Base-by-base conservation (phyloP, 2,888 invertebrate species). In the Agrotis segetum region DNA sequence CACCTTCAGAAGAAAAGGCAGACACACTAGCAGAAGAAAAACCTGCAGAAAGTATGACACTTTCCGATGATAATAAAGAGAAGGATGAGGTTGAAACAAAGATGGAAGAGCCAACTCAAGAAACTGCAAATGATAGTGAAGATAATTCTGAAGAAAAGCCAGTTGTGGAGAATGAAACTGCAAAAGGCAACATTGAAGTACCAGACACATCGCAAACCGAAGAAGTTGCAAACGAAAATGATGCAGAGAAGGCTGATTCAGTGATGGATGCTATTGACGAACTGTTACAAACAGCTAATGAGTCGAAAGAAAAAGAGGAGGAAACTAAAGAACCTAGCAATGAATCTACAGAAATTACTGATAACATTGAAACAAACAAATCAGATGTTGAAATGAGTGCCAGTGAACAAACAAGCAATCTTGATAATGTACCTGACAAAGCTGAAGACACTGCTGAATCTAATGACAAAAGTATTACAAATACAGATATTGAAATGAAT, bases 181-280 rank as follows among this genome's bases (percentile, higher is more conserved):
- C 47, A 59, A 61, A 62, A 6, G 24, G 44, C 53, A 65, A 67
- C n/a, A 47, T 70, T 59, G 60, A 81, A 58, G 73, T 74, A 24
- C 52, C 77, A 56, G 78, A 85, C 59, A 71, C 64, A 0, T 72
- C 79, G 21, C 71, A 83, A 63, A 49, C 65, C 49, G 60, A 69
- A 19, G 24, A 62, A 50, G 49, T 34, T 58, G 63, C 34, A 1
- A 62, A 67, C 24, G 70, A 73, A 62, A 82, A 72, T 49, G 14
- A 24, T 1, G 68, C 74, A 46, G 77, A 76, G 52, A 84, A 81
- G 50, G 64, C 77, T 16, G 81, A 82, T 72, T 74, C 75, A 21
- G 81, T 77, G 19, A 70, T 81, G 75, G 79, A 81, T 71, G 83
- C 77, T 34, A 79, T 80, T 58, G 80, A 82, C 63, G 77, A 83